These are phyloP conservation scores for Cinclus cinclus DNA, from an alignment of 2,113 vertebrate species.

Conservation along the genomic window DNA sequence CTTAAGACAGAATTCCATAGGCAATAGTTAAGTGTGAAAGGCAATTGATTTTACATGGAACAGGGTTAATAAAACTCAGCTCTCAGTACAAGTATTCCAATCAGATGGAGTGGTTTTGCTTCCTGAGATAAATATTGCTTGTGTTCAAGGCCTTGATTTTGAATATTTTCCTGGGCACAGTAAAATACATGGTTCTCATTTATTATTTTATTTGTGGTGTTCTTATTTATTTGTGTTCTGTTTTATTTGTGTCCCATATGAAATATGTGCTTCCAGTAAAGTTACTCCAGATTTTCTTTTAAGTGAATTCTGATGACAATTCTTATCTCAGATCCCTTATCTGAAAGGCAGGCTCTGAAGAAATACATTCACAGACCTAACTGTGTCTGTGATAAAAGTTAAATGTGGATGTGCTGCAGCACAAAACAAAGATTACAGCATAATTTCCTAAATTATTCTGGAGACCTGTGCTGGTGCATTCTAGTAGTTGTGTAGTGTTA, in stretches of 20 bases:
- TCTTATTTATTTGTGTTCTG: neutral
- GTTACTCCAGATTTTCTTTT: neutral
- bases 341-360: neutral
- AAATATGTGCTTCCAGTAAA: neutral
- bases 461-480: neutral
- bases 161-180: neutral
- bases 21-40: neutral
- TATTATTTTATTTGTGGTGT: neutral
- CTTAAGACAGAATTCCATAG: neutral
- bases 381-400: neutral
- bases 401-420: neutral
- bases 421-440: neutral
- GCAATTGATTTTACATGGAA: neutral
- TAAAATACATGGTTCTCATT: neutral
- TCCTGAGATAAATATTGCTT: neutral
- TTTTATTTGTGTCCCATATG: neutral
- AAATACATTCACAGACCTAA: neutral
- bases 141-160: neutral
- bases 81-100: neutral
- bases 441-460: neutral
- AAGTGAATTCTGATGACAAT: neutral
- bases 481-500: neutral
- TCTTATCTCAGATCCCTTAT: neutral
- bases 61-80: neutral
- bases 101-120: neutral